Conservation (phyloP, 2,113 vertebrate genomes). For the Mionectes macconnelli region DNA sequence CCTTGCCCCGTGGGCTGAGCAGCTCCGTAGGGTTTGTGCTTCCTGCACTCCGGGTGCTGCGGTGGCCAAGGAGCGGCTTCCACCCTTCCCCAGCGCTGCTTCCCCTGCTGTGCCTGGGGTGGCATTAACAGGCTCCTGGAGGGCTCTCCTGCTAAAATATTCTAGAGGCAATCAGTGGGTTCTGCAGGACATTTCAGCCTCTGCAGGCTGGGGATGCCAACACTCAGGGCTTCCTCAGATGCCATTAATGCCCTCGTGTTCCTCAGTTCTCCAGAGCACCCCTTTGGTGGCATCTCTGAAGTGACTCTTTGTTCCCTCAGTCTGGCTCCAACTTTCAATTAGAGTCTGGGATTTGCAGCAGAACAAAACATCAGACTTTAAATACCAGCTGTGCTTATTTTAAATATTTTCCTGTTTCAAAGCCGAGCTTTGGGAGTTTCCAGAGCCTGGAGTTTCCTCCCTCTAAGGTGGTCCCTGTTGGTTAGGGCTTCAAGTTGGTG, state of each 20-base stretch:
- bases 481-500: background rate
- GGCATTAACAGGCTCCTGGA: background rate
- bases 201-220: background rate
- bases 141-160: background rate
- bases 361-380: background rate
- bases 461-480: background rate
- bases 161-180: background rate
- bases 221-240: background rate
- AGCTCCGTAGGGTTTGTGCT: too few relatives aligned
- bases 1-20: background rate
- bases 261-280: background rate
- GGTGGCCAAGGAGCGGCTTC: background rate
- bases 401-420: background rate
- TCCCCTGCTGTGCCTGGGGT: background rate
- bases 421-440: background rate
- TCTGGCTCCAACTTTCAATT: background rate
- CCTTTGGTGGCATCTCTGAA: background rate
- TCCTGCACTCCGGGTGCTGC: fast-evolving
- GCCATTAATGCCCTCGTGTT: fast-evolving
- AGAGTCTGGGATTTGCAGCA: background rate
- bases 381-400: background rate
- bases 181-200: background rate
- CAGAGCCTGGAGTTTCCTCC: background rate
- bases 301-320: background rate
- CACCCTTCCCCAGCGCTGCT: background rate